Evolutionary conservation across 2,113 vertebrate species (phyloP).

Genomic region (Eolophus roseicapilla): DNA sequence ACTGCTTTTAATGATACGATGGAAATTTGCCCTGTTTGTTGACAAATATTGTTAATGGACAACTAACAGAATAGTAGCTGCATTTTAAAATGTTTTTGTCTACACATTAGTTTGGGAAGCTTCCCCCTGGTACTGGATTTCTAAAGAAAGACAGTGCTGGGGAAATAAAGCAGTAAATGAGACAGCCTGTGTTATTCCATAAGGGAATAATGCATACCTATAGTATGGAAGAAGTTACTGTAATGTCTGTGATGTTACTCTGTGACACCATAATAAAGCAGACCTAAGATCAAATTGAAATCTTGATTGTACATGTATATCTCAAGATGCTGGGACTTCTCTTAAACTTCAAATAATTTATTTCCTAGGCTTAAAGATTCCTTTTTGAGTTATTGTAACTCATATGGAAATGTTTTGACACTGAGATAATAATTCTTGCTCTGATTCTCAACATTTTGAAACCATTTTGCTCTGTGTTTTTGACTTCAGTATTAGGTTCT

Average conservation of each 20-base stretch:
- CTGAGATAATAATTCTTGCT: not conserved
- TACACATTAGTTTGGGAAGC: not conserved
- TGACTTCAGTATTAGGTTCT: not conserved
- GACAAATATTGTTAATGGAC: not conserved
- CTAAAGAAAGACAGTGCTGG: not conserved
- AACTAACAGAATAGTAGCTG: not conserved
- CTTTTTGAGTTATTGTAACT: not conserved
- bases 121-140: not conserved
- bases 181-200: not conserved
- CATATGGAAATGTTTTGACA: not conserved
- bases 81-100: not conserved
- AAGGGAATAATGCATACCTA: not conserved
- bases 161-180: not conserved
- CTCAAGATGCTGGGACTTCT: not conserved
- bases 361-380: not conserved
- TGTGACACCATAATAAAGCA: not conserved
- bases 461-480: not conserved
- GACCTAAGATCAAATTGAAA: not conserved
- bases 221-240: not conserved
- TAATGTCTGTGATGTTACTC: not conserved
- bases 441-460: not conserved
- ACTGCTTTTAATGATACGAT: not conserved
- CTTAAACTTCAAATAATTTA: not conserved
- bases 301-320: rapidly evolving
- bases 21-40: not conserved